These are phyloP conservation scores for Athrips mouffetella DNA, from an alignment of 2,888 invertebrate genomes.

Conservation along the genomic window DNA sequence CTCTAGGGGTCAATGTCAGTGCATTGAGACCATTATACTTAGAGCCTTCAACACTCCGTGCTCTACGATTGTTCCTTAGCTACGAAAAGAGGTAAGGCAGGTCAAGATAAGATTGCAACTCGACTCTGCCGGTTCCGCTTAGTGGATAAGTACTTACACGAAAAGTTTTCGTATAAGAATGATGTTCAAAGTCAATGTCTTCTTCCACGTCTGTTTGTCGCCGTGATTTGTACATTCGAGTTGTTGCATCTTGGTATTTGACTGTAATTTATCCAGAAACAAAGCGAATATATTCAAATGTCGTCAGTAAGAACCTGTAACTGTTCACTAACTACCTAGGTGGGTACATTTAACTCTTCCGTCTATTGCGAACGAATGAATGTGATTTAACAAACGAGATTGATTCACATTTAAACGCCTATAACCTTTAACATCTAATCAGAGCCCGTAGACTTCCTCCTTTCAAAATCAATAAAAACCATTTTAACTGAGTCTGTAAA, in stretches of 20 bases:
- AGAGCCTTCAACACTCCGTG: constrained; percentile 42
- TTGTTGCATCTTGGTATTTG: too few species aligned
- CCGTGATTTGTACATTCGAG: not conserved
- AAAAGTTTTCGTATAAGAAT: constrained; percentile 34
- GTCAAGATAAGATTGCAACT: constrained; percentile 35
- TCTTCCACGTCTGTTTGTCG: not conserved
- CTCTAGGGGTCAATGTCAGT: constrained; percentile 69
- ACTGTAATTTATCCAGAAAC: too few species aligned
- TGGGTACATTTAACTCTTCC: too few species aligned
- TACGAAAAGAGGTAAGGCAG: constrained; percentile 36
- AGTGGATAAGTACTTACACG: constrained; percentile 29
- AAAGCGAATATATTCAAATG: too few species aligned
- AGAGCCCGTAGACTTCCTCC: constrained; percentile 37
- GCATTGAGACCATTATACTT: constrained; percentile 40
- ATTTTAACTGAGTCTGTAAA: not conserved
- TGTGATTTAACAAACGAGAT: not conserved
- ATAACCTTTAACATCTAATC: constrained; percentile 17
- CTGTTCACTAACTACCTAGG: too few species aligned
- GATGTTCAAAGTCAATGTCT: constrained; percentile 32
- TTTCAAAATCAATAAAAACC: constrained; percentile 29
- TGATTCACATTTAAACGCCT: constrained; percentile 12
- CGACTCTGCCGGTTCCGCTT: constrained; percentile 50
- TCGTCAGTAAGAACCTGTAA: too few species aligned
- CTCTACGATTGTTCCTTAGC: constrained; percentile 31
- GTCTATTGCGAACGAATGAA: too few species aligned